Conservation (phyloP, 2,888 invertebrate genomes). For the Harpalus rubripes region DNA sequence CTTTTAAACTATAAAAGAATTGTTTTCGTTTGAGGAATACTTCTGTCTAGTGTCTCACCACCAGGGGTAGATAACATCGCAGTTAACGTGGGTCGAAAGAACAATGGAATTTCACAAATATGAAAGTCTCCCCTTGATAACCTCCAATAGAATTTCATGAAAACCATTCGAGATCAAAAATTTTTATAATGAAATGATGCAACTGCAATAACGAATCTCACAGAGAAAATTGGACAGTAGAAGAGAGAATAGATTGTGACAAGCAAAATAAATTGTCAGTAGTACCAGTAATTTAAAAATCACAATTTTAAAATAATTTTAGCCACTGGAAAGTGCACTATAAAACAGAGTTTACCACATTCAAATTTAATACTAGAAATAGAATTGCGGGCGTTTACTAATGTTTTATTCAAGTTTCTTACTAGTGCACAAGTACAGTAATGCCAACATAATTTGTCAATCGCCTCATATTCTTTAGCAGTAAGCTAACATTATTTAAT, state of each 20-base stretch:
- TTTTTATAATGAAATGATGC: slow-evolving; percentile 54
- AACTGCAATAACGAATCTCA: slow-evolving; percentile 32
- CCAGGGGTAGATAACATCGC: slow-evolving; percentile 46
- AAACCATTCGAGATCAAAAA: slow-evolving; percentile 37
- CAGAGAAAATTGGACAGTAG: slow-evolving; percentile 25
- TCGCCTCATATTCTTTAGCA: no score
- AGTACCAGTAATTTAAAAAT: not conserved
- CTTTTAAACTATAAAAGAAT: slow-evolving; percentile 3
- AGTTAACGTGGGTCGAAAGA: slow-evolving; percentile 1
- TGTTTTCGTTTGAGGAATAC: not conserved
- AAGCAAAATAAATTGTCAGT: not conserved
- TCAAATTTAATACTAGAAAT: no score
- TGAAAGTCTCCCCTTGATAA: slow-evolving; percentile 47
- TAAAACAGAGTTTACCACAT: no score
- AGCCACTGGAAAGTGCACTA: no score
- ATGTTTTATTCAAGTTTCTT: no score
- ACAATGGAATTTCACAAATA: slow-evolving; percentile 56
- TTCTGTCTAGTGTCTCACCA: not conserved
- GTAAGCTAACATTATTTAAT: no score
- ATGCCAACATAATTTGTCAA: no score
- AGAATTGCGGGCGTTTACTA: no score
- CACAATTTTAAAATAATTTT: no score
- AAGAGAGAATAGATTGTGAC: not conserved
- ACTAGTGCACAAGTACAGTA: no score
- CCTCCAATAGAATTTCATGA: slow-evolving; percentile 54